Evolutionary conservation across 2,797 vertebrate genomes (phyloP).

Genomic region (Sebastes variabilis): DNA sequence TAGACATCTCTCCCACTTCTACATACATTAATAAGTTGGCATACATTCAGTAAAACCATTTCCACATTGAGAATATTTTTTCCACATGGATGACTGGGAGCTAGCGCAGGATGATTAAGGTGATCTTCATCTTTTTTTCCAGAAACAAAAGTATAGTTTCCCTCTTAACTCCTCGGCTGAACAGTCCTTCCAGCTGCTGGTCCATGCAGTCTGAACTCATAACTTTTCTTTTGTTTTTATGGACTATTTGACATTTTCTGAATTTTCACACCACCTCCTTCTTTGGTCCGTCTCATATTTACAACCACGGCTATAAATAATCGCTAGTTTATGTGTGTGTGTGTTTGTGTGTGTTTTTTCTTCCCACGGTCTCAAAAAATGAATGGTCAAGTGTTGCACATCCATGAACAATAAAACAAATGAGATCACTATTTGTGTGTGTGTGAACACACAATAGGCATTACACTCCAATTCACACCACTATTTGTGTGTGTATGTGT

Average conservation of each 20-base stretch:
- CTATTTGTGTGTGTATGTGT: conserved; percentile 24
- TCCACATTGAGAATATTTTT: not conserved
- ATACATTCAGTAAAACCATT: conserved; percentile 50
- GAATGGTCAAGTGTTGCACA: not conserved
- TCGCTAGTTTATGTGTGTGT: conserved; percentile 3
- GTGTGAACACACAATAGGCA: conserved; percentile 35
- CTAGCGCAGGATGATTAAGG: not conserved
- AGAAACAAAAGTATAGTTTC: not conserved
- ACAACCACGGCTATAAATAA: conserved; percentile 48
- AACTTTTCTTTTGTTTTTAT: not conserved
- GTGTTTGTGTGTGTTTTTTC: not conserved
- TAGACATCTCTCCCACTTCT: not conserved
- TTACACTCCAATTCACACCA: not conserved
- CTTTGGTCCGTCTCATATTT: conserved; percentile 63
- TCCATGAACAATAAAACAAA: conserved; percentile 18
- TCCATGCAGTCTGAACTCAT: conserved; percentile 10
- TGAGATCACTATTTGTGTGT: conserved; percentile 27
- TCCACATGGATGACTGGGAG: not conserved
- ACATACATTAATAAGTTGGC: conserved; percentile 39
- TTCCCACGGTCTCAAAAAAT: not conserved
- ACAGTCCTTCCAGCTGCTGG: conserved; percentile 47
- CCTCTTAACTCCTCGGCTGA: conserved; percentile 12
- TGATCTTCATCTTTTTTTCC: conserved; percentile 1
- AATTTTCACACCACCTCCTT: conserved; percentile 9
- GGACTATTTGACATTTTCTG: conserved; percentile 4